These are phyloP conservation scores for Acrobasis consociella DNA, from an alignment of 2,888 invertebrate genomes.

Conservation along the genomic window DNA sequence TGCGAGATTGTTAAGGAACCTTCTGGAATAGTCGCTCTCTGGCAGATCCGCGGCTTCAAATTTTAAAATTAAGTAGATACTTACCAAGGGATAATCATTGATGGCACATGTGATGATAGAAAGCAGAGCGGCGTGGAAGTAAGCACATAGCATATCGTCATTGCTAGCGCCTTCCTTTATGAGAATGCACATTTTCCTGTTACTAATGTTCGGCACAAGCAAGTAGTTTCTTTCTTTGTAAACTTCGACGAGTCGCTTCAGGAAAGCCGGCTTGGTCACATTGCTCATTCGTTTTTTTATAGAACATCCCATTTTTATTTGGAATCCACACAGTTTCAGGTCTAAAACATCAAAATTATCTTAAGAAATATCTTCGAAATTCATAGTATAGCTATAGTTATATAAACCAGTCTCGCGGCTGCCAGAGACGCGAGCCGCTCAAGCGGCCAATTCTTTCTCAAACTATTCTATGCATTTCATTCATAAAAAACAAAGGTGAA, in stretches of 20 bases:
- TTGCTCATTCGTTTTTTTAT: slow-evolving; percentile 57
- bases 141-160: slow-evolving; percentile 85
- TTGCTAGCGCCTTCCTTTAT: slow-evolving; percentile 77
- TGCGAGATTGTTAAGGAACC: too few species aligned
- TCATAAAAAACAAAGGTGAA: too few species aligned
- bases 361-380: too few species aligned
- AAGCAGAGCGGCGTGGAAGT: slow-evolving; percentile 86
- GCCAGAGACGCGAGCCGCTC: too few species aligned
- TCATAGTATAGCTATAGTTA: too few species aligned
- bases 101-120: slow-evolving; percentile 56
- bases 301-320: slow-evolving; percentile 83
- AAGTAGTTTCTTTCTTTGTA: slow-evolving; percentile 80
- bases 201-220: slow-evolving; percentile 72
- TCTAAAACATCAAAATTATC: slow-evolving; percentile 84
- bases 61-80: slow-evolving; percentile 24
- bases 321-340: slow-evolving; percentile 82
- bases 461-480: too few species aligned
- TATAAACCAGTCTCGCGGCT: too few species aligned
- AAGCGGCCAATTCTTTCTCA: too few species aligned
- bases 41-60: too few species aligned
- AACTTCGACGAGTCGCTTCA: slow-evolving; percentile 62
- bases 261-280: slow-evolving; percentile 43
- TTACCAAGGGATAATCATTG: slow-evolving; percentile 57
- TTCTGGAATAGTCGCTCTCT: too few species aligned
- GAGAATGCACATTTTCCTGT: slow-evolving; percentile 79